These are phyloP conservation scores for Megaleporinus macrocephalus DNA, from an alignment of 2,113 vertebrate species.

Conservation along the genomic window DNA sequence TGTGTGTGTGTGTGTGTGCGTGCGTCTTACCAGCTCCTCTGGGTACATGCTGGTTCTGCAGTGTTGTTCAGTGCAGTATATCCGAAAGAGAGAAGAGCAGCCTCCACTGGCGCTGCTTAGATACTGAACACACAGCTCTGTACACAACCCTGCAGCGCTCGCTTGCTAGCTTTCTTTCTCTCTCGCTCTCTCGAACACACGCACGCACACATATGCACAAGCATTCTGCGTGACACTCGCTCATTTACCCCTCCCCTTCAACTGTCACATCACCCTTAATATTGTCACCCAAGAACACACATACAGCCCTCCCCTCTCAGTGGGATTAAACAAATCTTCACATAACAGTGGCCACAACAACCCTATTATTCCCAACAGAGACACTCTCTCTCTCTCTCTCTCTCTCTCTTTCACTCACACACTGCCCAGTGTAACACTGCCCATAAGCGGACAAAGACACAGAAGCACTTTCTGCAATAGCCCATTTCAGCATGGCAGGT, in stretches of 20 bases:
- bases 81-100: conserved; percentile 38
- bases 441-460: neutral
- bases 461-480: neutral
- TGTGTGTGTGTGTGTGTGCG: neutral
- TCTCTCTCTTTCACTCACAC: neutral
- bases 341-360: conserved; percentile 44
- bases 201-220: neutral
- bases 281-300: conserved; percentile 39
- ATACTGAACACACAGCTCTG: conserved; percentile 23
- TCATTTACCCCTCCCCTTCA: conserved; percentile 38
- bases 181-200: conserved; percentile 36
- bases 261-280: conserved; percentile 26
- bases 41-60: conserved; percentile 73
- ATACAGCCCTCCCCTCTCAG: conserved; percentile 50
- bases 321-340: conserved; percentile 68
- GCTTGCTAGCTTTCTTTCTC: neutral
- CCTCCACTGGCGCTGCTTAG: conserved; percentile 50
- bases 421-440: neutral
- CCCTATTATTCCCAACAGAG: neutral
- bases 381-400: neutral
- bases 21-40: conserved; percentile 69
- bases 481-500: too few relatives aligned
- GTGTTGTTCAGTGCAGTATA: conserved; percentile 44
- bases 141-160: neutral
- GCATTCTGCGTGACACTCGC: conserved; percentile 47